Conservation (phyloP, 2,888 invertebrate species). For the Cheilosia impressa region DNA sequence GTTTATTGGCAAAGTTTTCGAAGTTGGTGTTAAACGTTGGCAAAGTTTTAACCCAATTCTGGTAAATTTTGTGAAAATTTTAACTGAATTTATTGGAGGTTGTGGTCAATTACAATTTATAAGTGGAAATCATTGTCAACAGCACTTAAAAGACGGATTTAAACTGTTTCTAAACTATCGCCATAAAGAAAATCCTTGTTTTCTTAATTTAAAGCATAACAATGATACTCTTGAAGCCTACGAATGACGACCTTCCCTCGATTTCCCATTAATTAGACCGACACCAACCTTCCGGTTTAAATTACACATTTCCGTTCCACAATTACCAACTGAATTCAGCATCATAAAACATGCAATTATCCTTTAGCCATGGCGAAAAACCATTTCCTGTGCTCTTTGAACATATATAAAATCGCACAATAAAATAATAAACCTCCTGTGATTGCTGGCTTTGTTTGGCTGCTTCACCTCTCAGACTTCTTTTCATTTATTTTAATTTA, state of each 20-base stretch:
- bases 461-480: neutral
- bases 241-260: neutral
- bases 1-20: slow-evolving; percentile 22
- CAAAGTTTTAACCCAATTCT: neutral
- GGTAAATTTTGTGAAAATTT: neutral
- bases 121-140: too few species aligned
- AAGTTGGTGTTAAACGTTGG: slow-evolving; percentile 1
- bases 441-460: neutral
- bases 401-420: slow-evolving; percentile 3
- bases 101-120: neutral
- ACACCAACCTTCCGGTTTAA: neutral
- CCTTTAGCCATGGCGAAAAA: neutral
- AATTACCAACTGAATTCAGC: slow-evolving; percentile 5
- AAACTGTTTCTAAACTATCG: too few species aligned
- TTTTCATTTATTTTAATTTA: slow-evolving; percentile 20
- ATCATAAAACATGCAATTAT: slow-evolving; percentile 16
- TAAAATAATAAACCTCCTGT: neutral
- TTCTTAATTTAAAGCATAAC: too few species aligned
- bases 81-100: neutral
- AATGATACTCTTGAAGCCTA: too few species aligned
- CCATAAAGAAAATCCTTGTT: too few species aligned
- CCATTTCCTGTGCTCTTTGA: slow-evolving; percentile 1
- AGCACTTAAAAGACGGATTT: too few species aligned
- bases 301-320: neutral
- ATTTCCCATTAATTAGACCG: slow-evolving; percentile 1